Conservation (phyloP, 2,888 invertebrate species). For the Junonia oenone region DNA sequence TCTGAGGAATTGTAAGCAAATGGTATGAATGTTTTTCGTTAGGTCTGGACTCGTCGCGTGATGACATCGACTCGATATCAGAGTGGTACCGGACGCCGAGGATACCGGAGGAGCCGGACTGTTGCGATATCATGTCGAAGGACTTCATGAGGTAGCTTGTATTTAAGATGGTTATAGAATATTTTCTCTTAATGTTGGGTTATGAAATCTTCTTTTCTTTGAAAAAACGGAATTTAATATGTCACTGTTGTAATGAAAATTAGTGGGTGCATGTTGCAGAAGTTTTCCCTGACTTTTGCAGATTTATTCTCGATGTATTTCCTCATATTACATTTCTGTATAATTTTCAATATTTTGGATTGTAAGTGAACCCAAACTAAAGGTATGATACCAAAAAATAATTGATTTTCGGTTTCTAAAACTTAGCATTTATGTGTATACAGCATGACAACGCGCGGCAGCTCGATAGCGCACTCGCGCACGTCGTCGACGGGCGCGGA, state of each 20-base stretch:
- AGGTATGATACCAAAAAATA: too few species aligned
- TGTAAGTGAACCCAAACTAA: too few species aligned
- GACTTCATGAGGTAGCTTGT: constrained; percentile 56
- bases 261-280: too few species aligned
- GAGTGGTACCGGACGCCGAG: constrained; percentile 69
- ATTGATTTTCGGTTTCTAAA: too few species aligned
- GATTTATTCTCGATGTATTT: too few species aligned
- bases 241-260: too few species aligned
- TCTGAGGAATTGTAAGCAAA: not conserved
- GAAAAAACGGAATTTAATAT: too few species aligned
- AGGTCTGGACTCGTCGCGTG: constrained; percentile 55
- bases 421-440: not conserved
- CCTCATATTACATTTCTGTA: too few species aligned
- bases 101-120: constrained; percentile 71
- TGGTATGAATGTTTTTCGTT: not conserved
- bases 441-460: constrained; percentile 44
- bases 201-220: too few species aligned
- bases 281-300: too few species aligned
- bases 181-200: not conserved
- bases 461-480: constrained; percentile 79
- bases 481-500: constrained; percentile 74
- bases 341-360: too few species aligned
- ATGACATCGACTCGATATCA: constrained; percentile 54
- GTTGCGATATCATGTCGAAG: constrained; percentile 51
- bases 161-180: not conserved